Conservation (phyloP, 2,797 vertebrate species). For the Anabacerthia variegaticeps region DNA sequence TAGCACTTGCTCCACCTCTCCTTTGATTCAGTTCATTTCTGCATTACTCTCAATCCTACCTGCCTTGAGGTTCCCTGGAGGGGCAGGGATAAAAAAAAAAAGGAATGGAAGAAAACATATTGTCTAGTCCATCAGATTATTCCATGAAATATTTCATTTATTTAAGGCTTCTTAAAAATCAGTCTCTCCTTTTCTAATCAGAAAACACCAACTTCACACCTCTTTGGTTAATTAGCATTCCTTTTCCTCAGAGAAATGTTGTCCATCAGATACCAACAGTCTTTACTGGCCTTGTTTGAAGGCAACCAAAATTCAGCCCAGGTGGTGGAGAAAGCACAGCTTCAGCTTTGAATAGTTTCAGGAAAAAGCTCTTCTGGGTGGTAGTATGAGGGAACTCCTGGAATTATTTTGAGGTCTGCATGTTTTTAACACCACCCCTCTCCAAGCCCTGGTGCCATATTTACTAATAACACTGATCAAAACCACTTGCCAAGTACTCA, state of each 20-base stretch:
- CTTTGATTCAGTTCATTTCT: background rate
- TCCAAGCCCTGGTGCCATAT: background rate
- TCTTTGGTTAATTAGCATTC: background rate
- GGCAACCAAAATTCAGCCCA: background rate
- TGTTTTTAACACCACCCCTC: background rate
- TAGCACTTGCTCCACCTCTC: background rate
- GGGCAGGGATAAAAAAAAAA: background rate
- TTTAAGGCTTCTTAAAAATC: background rate
- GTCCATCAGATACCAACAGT: background rate
- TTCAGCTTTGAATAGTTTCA: background rate
- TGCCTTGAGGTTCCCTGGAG: background rate
- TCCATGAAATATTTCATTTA: background rate
- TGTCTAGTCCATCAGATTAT: background rate
- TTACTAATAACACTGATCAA: background rate
- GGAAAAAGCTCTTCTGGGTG: background rate
- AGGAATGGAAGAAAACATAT: background rate
- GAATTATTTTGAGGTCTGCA: background rate
- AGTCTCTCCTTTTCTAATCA: background rate
- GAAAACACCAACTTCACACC: background rate
- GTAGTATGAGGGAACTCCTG: background rate
- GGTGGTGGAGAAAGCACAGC: background rate
- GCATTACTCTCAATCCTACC: background rate
- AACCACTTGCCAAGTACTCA: background rate
- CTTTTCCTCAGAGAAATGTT: background rate
- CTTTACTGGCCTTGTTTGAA: background rate